Evolutionary conservation across 92 coral and sea anemone species (phyloP).

Genomic region (Phymanthus crucifer): DNA sequence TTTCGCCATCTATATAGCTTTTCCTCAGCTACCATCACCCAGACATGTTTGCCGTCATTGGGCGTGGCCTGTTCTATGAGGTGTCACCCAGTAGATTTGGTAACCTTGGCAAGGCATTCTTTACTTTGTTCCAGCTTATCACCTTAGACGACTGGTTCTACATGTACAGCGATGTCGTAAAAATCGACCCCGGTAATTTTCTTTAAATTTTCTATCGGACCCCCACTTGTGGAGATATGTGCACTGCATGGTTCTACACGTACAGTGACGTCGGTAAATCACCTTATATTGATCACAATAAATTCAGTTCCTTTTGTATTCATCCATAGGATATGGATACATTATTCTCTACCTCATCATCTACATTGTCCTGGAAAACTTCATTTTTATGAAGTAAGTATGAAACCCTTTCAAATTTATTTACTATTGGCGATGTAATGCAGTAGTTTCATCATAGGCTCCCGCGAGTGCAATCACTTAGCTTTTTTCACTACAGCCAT

Average conservation of each 20-base stretch:
- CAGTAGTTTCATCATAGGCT: too few species aligned
- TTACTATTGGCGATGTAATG: too few species aligned
- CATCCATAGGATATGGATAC: constrained; percentile 73
- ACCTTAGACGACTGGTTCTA: constrained; percentile 97
- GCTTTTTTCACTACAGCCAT: too few species aligned
- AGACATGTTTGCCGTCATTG: constrained; percentile 99
- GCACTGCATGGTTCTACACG: too few species aligned
- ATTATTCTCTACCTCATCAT: constrained; percentile 84
- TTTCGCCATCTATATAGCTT: neutral
- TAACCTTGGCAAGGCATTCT: constrained; percentile 84
- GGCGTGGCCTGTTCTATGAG: constrained; percentile 91
- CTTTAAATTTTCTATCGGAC: neutral
- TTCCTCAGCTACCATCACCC: neutral
- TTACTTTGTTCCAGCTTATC: constrained; percentile 93
- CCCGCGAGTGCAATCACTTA: too few species aligned
- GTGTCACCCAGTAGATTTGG: constrained; percentile 91
- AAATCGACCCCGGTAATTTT: constrained; percentile 71
- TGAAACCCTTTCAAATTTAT: too few species aligned
- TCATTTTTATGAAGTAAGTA: constrained; percentile 98
- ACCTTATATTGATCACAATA: too few species aligned
- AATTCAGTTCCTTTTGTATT: neutral
- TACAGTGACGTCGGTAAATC: too few species aligned
- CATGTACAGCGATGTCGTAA: constrained; percentile 93
- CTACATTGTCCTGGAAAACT: constrained; percentile 94
- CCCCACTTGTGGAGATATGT: too few species aligned